phyloP scores from a whole-genome alignment of 1,140 invertebrate genomes.

The Sogatella furcifera region DNA sequence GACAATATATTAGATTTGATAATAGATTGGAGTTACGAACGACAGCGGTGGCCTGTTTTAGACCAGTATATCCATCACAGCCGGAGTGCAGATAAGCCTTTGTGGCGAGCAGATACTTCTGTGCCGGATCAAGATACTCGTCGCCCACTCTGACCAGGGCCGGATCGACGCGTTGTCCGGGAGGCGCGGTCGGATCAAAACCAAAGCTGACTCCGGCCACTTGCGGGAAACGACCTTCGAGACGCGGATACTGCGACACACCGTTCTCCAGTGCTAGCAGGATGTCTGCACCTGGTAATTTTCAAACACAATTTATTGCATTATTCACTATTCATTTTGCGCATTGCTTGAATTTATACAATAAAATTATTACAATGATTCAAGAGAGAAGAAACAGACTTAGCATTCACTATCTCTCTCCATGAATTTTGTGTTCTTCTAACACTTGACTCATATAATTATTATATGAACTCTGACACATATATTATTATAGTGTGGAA shows the following conservation, averaged over 20 bases:
- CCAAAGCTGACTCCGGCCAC: slow-evolving; percentile 72
- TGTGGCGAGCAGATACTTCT: slow-evolving; percentile 64
- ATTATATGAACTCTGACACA: no score
- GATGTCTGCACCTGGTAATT: slow-evolving; percentile 45
- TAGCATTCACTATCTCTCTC: no score
- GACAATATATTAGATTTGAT: no score
- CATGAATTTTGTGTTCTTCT: no score
- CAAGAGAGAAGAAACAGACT: no score
- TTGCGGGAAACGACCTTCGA: slow-evolving; percentile 74
- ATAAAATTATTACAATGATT: no score
- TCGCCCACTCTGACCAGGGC: slow-evolving; percentile 70
- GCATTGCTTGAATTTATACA: no score
- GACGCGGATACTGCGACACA: slow-evolving; percentile 60
- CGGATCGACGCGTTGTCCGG: slow-evolving; percentile 56
- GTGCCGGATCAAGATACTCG: slow-evolving; percentile 61
- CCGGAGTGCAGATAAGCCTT: slow-evolving; percentile 70
- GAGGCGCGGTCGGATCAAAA: slow-evolving; percentile 63
- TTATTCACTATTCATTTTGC: no score
- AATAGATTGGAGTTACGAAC: no score
- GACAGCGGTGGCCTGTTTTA: slow-evolving; percentile 57
- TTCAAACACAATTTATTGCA: no score
- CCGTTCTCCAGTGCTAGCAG: slow-evolving; percentile 70
- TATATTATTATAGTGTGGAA: no score
- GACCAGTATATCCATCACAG: slow-evolving; percentile 75
- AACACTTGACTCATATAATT: no score